Conservation (phyloP, 2,113 vertebrate genomes). For the Hyperopisus bebe region DNA sequence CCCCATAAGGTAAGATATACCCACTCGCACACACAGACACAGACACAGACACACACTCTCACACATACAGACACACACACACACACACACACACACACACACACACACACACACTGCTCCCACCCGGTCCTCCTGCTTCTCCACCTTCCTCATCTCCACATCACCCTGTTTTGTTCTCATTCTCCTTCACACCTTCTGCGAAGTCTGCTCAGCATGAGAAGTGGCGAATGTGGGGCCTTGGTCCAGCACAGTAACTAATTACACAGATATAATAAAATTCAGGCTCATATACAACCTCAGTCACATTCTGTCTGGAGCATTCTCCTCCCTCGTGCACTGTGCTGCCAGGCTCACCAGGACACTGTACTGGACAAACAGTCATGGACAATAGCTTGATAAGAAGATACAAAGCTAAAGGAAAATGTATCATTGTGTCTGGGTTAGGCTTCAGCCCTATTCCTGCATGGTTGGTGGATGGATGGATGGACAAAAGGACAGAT, state of each 20-base stretch:
- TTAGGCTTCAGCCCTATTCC: background rate
- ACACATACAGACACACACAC: too few species aligned
- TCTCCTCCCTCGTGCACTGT: background rate
- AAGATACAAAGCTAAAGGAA: background rate
- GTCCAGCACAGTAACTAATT: background rate
- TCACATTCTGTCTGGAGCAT: background rate
- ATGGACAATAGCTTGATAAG: background rate
- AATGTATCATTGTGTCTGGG: background rate
- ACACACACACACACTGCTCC: background rate
- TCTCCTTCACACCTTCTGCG: conserved; percentile 5
- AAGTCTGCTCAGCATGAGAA: conserved; percentile 1
- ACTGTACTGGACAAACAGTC: background rate
- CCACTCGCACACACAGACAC: too few species aligned
- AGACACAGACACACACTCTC: too few species aligned
- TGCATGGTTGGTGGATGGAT: background rate
- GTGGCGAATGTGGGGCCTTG: background rate
- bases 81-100: background rate
- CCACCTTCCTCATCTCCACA: background rate
- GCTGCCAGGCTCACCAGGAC: background rate
- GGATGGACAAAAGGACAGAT: background rate
- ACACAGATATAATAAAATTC: background rate
- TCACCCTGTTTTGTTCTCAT: background rate
- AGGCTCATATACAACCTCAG: background rate
- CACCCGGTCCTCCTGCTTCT: background rate
- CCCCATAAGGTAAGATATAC: too few species aligned